Evolutionary conservation across 2,888 invertebrate genomes (phyloP), one percentile per base, ranked within the genome.

Genomic region (Globia sparganii): DNA sequence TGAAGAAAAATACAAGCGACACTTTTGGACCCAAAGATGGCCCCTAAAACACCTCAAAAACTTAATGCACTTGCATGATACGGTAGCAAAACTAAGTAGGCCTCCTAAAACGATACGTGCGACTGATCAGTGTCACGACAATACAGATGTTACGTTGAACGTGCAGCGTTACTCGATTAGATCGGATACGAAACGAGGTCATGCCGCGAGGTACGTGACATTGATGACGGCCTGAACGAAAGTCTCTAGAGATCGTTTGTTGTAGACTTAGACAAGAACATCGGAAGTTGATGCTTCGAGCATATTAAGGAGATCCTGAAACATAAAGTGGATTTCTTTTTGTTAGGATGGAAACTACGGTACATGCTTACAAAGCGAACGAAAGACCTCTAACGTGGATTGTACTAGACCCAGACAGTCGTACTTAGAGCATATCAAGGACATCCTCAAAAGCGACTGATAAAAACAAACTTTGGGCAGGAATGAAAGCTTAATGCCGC

Each of bases 61-160:
- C 11, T 25, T 0, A 15, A 40, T 34, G 58, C 21, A 56, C 15
- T 15, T 72, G 40, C 56, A n/a, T 40, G 28, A 56, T 49, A 84
- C 61, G n/a, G 62, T 64, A 67, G 58, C 59, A 67, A 75, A 70
- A 84, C 67, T 64, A 84, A 72, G 84, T 64, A 64, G 73, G 71
- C 34, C 80, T 83, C 40, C 46, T 80, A 62, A 72, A 72, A 37
- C 34, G 86, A 83, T 83, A 78, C 83, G 83, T 84, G 86, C 82
- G 68, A 43, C 78, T 74, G 78, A 86, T 86, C 78, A 83, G 71
- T 53, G 86, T 83, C 83, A 83, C 73, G 83, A 83, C 86, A 85
- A 82, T 81, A 61, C 37, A 64, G 78, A 83, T 83, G 86, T 86
- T 83, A 72, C 83, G 70, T 34, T 40, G 83, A 66, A 78, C 83